Evolutionary conservation across 2,888 invertebrate species (phyloP).

Genomic region (Lasioglossum vierecki): DNA sequence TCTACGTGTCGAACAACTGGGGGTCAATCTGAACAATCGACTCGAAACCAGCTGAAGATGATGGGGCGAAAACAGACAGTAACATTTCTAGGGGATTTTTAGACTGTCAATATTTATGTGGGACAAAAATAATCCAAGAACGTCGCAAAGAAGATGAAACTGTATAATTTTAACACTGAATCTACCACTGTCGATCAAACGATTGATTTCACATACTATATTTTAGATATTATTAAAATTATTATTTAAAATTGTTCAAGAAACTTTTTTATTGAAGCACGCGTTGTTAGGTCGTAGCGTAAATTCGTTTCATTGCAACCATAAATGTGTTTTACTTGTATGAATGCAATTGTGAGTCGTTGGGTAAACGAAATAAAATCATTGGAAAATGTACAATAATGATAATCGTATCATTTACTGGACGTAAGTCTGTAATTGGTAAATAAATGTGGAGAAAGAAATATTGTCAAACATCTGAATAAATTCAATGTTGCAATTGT

Average conservation of each 20-base stretch:
- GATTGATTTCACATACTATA: neutral
- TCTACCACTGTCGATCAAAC: neutral
- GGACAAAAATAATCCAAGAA: neutral
- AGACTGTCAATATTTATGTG: neutral
- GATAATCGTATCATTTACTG: neutral
- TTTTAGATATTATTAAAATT: neutral
- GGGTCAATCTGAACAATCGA: neutral
- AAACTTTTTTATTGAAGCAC: neutral
- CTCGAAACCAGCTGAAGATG: neutral
- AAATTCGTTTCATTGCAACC: neutral
- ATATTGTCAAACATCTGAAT: neutral
- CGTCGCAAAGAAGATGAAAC: neutral
- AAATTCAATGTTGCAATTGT: neutral
- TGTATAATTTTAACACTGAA: neutral
- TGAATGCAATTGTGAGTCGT: neutral
- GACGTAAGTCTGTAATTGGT: neutral
- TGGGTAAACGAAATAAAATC: neutral
- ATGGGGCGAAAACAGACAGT: neutral
- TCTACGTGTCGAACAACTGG: constrained; percentile 10
- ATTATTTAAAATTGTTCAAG: no score
- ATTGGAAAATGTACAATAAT: neutral
- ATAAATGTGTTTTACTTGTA: neutral
- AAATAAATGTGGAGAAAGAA: neutral
- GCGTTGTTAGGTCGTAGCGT: neutral
- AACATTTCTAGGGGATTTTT: neutral